phyloP scores from a whole-genome alignment of 2,888 invertebrate species.

The Xestia sexstrigata region DNA sequence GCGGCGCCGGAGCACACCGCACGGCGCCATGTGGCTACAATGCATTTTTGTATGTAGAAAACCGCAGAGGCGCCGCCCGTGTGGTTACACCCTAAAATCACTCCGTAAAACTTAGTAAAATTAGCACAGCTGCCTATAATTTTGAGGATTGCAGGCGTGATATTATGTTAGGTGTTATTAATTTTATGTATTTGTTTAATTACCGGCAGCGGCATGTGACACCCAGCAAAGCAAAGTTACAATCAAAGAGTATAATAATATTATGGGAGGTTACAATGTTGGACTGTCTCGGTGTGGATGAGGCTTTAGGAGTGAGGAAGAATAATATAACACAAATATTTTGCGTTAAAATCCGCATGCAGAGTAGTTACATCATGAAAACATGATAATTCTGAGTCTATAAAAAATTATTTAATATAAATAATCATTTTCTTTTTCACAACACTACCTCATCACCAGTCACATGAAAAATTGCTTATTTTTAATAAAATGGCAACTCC shows the following conservation, averaged over 20 bases:
- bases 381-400: too few species aligned
- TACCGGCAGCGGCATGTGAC: too few species aligned
- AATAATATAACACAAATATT: not conserved
- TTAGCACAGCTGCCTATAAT: not conserved
- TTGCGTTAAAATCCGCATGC: not conserved
- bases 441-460: slow-evolving; percentile 17
- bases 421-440: not conserved
- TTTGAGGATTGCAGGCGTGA: not conserved
- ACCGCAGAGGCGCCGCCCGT: too few species aligned
- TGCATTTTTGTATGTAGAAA: too few species aligned
- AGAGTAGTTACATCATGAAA: not conserved
- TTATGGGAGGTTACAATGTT: too few species aligned
- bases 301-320: not conserved
- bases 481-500: slow-evolving; percentile 37
- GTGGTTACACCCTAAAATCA: too few species aligned
- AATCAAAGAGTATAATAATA: too few species aligned
- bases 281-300: not conserved
- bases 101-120: not conserved
- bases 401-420: not conserved
- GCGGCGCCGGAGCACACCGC: too few species aligned
- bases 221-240: not conserved
- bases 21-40: too few species aligned
- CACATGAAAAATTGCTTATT: slow-evolving; percentile 47
- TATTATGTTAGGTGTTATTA: not conserved
- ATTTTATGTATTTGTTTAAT: not conserved